These are phyloP conservation scores for Caloenas nicobarica DNA, from an alignment of 2,113 vertebrate genomes.

Conservation along the genomic window DNA sequence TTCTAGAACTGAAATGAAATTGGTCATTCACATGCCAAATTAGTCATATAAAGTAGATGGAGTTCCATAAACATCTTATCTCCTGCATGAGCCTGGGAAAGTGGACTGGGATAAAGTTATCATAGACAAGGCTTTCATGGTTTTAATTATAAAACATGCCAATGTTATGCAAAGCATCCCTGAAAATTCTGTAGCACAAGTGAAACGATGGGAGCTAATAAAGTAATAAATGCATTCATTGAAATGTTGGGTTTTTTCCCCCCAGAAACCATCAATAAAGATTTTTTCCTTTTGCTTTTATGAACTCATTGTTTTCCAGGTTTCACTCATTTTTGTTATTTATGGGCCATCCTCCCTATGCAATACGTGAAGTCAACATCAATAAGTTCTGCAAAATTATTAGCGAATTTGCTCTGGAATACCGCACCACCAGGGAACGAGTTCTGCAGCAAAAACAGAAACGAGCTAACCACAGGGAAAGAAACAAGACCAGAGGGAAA, in stretches of 20 bases:
- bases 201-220: not conserved
- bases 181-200: constrained; percentile 8
- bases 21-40: constrained; percentile 19
- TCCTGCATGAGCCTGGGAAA: constrained; percentile 40
- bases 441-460: constrained; percentile 97
- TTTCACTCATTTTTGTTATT: constrained; percentile 97
- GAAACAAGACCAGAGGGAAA: constrained; percentile 97
- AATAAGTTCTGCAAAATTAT: constrained; percentile 96
- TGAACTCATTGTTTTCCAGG: constrained; percentile 71
- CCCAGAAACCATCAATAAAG: not conserved
- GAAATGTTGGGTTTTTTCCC: not conserved
- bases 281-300: not conserved
- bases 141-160: constrained; percentile 49
- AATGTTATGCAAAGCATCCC: constrained; percentile 40
- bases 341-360: constrained; percentile 90
- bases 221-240: constrained; percentile 7
- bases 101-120: constrained; percentile 18
- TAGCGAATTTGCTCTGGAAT: constrained; percentile 96
- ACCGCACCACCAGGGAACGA: constrained; percentile 93
- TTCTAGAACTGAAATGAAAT: constrained; percentile 15
- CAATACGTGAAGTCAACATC: constrained; percentile 92
- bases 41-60: constrained; percentile 24
- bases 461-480: constrained; percentile 95
- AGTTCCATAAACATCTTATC: constrained; percentile 50
- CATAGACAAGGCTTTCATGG: constrained; percentile 31